Conservation (phyloP, 2,113 vertebrate species). For the Motacilla alba region DNA sequence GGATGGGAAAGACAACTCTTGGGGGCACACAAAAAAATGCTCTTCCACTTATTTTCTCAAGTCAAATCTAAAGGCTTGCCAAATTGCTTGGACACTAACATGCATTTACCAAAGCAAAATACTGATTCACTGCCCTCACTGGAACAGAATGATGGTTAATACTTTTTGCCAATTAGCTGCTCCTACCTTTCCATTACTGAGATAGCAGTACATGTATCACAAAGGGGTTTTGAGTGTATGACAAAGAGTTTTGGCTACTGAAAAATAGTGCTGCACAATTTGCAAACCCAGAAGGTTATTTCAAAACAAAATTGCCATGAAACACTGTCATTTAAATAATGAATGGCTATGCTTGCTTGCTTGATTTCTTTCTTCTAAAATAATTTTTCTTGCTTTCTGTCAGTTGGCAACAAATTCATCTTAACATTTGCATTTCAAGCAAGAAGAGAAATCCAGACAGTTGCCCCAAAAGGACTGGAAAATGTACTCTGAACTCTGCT, state of each 20-base stretch:
- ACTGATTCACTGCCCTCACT: background rate
- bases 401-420: slow-evolving; percentile 49
- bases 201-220: background rate
- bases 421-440: slow-evolving; percentile 42
- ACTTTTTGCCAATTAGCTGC: background rate
- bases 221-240: background rate
- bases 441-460: slow-evolving; percentile 26
- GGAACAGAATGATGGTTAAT: background rate
- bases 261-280: slow-evolving; percentile 19
- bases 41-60: background rate
- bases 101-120: background rate
- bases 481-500: background rate
- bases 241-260: slow-evolving; percentile 40
- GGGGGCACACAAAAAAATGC: background rate
- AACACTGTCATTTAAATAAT: slow-evolving; percentile 51
- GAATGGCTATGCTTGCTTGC: slow-evolving; percentile 29
- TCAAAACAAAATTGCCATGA: slow-evolving; percentile 50
- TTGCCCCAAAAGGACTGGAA: slow-evolving; percentile 7
- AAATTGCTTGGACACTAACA: background rate
- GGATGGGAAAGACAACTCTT: background rate
- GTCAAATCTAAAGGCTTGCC: background rate
- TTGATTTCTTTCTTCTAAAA: slow-evolving; percentile 57
- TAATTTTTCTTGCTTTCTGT: slow-evolving; percentile 54
- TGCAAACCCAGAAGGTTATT: slow-evolving; percentile 47
- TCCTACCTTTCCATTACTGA: slow-evolving; percentile 12